These are phyloP conservation scores for Hofmannophila pseudospretella DNA, from an alignment of 2,888 invertebrate genomes.

Conservation along the genomic window DNA sequence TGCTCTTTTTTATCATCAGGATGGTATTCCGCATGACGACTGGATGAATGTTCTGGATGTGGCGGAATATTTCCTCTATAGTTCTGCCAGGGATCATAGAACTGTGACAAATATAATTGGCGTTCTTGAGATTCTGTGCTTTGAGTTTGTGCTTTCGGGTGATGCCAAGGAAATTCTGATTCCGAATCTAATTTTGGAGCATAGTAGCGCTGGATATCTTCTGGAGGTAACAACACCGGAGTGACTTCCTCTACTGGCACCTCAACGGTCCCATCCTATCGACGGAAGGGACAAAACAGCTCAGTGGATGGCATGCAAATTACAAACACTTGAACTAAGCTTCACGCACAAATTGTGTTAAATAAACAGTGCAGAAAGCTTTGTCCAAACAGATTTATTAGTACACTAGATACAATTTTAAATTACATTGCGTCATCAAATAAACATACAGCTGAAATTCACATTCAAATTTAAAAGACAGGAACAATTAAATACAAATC, in stretches of 20 bases:
- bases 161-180: conserved; percentile 72
- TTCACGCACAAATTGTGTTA: conserved; percentile 38
- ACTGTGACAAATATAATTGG: conserved; percentile 41
- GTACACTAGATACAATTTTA: conserved; percentile 26
- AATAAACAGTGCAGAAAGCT: conserved; percentile 53
- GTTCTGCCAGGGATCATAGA: conserved; percentile 86
- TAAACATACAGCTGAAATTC: conserved; percentile 53
- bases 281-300: conserved; percentile 65
- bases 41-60: conserved; percentile 10
- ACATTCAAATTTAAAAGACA: conserved; percentile 1
- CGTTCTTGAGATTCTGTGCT: conserved; percentile 29
- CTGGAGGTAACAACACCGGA: conserved; percentile 32
- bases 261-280: conserved; percentile 50
- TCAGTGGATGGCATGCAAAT: conserved; percentile 65
- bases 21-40: background rate
- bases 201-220: conserved; percentile 49
- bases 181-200: conserved; percentile 54
- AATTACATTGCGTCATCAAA: conserved; percentile 23
- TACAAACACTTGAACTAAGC: conserved; percentile 68
- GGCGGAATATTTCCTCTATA: conserved; percentile 74
- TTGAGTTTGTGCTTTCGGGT: conserved; percentile 41
- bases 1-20: background rate
- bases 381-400: conserved; percentile 58
- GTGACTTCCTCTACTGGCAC: conserved; percentile 40
- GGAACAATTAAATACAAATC: too few relatives aligned